Conservation (phyloP, 2,113 vertebrate species). For the Thamnaconus septentrionalis region DNA sequence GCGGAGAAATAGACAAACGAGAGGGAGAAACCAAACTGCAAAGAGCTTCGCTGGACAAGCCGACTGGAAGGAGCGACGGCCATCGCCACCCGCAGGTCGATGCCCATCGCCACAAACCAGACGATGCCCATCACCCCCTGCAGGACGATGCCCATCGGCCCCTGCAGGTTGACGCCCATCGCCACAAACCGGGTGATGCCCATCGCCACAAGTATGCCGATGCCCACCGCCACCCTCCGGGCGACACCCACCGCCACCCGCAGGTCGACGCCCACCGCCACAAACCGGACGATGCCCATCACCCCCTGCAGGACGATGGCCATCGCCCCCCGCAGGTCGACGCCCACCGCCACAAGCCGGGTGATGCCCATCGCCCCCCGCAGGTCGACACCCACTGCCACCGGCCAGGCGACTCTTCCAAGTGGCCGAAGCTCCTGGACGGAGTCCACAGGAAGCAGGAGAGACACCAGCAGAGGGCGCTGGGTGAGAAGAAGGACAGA, state of each 20-base stretch:
- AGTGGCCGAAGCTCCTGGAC: no score
- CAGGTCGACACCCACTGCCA: no score
- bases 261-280: conserved; percentile 29
- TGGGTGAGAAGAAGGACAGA: no score
- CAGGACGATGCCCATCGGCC: conserved; percentile 24
- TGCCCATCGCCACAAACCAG: conserved; percentile 20
- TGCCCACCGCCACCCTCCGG: neutral
- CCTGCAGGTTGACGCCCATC: no score
- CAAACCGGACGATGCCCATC: conserved; percentile 14
- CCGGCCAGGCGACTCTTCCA: no score
- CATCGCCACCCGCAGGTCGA: conserved; percentile 22
- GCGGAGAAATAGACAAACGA: conserved; percentile 45
- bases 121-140: neutral
- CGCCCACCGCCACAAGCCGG: conserved; percentile 31
- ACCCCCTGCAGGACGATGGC: no score
- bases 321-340: no score
- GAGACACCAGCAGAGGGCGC: no score
- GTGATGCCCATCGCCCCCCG: no score
- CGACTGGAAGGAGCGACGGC: conserved; percentile 22
- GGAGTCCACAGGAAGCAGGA: no score
- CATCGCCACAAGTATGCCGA: conserved; percentile 35
- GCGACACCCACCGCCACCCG: no score
- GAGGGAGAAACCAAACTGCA: conserved; percentile 29
- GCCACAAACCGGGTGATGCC: conserved; percentile 3
- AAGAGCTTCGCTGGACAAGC: no score